A percentile compares a stretch with the other conserved stretches of the same genome.
Evolutionary conservation across 2,797 vertebrate genomes (phyloP).

Genomic region (Onychomys leucogaster): DNA sequence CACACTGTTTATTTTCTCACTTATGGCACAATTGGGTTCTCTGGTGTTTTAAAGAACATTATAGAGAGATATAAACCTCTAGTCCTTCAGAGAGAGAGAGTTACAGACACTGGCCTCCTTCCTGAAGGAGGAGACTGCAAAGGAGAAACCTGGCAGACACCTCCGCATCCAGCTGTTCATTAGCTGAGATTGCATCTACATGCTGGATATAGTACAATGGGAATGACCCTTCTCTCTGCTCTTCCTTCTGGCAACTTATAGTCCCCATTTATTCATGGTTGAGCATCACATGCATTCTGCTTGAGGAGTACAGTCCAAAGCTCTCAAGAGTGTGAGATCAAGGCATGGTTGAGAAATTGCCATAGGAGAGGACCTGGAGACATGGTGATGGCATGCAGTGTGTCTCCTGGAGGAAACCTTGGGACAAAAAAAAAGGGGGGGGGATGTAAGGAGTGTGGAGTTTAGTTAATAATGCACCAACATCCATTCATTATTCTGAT

Average conservation of each 20-base stretch:
- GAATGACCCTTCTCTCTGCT: neutral
- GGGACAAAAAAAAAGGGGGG: neutral
- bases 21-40: neutral
- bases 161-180: neutral
- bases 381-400: neutral
- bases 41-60: slow-evolving; percentile 40
- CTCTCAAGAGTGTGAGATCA: neutral
- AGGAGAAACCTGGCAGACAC: neutral
- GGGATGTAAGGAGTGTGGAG: neutral
- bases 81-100: neutral
- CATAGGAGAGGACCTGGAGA: neutral
- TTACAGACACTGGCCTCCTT: neutral
- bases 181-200: no score
- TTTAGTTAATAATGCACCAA: neutral
- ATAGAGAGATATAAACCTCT: neutral
- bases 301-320: neutral
- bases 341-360: neutral
- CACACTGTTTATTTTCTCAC: slow-evolving; percentile 9
- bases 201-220: fast-evolving
- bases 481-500: neutral
- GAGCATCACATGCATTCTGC: neutral
- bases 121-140: neutral
- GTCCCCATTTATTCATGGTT: neutral
- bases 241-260: neutral
- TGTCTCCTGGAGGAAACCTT: neutral